These are phyloP conservation scores for Ispidina lecontei DNA, from an alignment of 2,797 vertebrate species.

Conservation along the genomic window DNA sequence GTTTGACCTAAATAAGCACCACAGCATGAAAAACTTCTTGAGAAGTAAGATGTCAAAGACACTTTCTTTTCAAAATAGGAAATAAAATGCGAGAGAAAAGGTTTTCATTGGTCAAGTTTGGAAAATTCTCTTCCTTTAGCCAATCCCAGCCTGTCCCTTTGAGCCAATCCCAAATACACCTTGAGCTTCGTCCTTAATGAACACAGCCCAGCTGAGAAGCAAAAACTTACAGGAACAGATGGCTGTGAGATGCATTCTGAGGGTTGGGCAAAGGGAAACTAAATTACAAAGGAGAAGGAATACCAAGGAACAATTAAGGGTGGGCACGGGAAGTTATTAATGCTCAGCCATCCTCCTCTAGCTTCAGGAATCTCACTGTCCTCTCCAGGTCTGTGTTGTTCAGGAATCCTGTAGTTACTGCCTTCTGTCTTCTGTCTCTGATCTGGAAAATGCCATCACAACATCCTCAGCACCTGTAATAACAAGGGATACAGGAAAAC, in stretches of 20 bases:
- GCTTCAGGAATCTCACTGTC: conserved; percentile 62
- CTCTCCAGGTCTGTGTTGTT: conserved; percentile 51
- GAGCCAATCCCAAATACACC: conserved; percentile 63
- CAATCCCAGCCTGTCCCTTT: conserved; percentile 66
- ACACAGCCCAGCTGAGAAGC: conserved; percentile 49
- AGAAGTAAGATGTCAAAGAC: conserved; percentile 69
- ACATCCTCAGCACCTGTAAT: conserved; percentile 94
- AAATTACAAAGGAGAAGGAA: conserved; percentile 28
- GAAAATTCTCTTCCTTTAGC: conserved; percentile 74
- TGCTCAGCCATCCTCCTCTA: conserved; percentile 60
- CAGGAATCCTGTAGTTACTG: conserved; percentile 84
- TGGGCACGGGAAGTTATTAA: conserved; percentile 59
- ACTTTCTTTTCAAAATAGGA: conserved; percentile 59
- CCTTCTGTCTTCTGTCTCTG: conserved; percentile 95
- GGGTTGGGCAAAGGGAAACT: conserved; percentile 16
- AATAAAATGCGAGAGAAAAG: conserved; percentile 66
- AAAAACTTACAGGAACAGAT: background rate
- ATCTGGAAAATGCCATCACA: conserved; percentile 98
- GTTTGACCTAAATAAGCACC: conserved; percentile 80
- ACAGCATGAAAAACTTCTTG: conserved; percentile 74
- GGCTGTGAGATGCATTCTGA: conserved; percentile 62
- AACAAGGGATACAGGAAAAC: background rate
- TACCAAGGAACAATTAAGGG: conserved; percentile 50
- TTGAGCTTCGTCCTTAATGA: conserved; percentile 43
- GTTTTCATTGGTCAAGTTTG: conserved; percentile 78